Evolutionary conservation across 1,140 invertebrate species (phyloP).

Genomic region (Panagrolaimus sp.): DNA sequence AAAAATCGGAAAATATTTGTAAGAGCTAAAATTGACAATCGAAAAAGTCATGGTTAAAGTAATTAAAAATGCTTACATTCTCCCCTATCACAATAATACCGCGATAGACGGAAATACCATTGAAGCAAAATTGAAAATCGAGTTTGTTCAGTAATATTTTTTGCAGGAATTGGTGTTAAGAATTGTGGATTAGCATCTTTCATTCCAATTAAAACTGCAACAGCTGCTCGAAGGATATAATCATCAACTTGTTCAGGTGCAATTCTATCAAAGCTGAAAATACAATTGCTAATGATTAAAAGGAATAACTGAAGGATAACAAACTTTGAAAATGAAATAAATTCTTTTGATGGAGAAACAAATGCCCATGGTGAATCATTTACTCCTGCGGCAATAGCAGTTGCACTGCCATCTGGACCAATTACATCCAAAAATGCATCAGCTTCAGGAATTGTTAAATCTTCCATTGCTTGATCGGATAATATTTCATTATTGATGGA

Average conservation of each 20-base stretch:
- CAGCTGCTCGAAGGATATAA: background rate
- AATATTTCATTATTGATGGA: background rate
- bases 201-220: background rate
- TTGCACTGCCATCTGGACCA: background rate
- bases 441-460: background rate
- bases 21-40: no score
- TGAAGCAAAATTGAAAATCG: background rate
- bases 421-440: background rate
- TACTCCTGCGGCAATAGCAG: background rate
- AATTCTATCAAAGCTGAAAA: slow-evolving; percentile 6
- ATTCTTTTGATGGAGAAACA: background rate
- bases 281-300: no score
- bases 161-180: background rate
- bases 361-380: background rate
- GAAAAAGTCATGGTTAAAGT: no score
- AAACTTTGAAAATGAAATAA: slow-evolving; percentile 2
- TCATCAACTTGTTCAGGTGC: background rate
- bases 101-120: background rate
- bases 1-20: background rate
- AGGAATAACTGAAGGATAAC: no score
- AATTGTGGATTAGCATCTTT: background rate
- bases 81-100: background rate
- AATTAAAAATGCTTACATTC: no score
- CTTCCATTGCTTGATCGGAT: background rate
- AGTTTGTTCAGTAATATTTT: background rate